phyloP scores from a whole-genome alignment of 2,888 invertebrate genomes.

The Aphidius colemani region DNA sequence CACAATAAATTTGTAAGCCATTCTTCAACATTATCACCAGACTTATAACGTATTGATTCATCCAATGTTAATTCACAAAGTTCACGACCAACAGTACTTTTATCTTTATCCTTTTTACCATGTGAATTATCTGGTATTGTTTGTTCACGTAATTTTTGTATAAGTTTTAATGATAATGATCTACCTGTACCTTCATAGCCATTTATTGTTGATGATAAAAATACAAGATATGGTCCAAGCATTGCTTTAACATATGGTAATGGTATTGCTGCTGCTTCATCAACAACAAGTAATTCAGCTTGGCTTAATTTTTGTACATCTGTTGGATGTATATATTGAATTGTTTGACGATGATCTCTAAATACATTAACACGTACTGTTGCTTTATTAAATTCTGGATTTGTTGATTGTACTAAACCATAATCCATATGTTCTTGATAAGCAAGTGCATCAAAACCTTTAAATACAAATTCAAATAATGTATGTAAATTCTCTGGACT shows the following conservation, averaged over 20 bases:
- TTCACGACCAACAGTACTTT: constrained; percentile 62
- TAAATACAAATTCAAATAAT: constrained; percentile 94
- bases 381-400: constrained; percentile 96
- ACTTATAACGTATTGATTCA: constrained; percentile 88
- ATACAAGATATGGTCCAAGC: constrained; percentile 88
- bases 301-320: constrained; percentile 88
- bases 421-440: constrained; percentile 97
- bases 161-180: constrained; percentile 90
- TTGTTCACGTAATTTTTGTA: constrained; percentile 81
- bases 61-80: constrained; percentile 72
- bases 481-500: constrained; percentile 98
- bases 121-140: constrained; percentile 63
- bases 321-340: constrained; percentile 94
- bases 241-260: constrained; percentile 88
- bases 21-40: constrained; percentile 82
- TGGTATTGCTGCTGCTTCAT: constrained; percentile 99
- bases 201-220: constrained; percentile 95
- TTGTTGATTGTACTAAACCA: constrained; percentile 90
- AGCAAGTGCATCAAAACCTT: constrained; percentile 89
- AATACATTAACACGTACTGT: constrained; percentile 91
- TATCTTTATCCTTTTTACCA: constrained; percentile 60
- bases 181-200: constrained; percentile 99
- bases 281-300: constrained; percentile 93
- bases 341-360: constrained; percentile 88
- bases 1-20: constrained; percentile 94